A percentile compares a stretch with the other conserved stretches of the same genome.
Evolutionary conservation across 2,888 invertebrate species (phyloP).

Genomic region (Strigamia transsilvanica): DNA sequence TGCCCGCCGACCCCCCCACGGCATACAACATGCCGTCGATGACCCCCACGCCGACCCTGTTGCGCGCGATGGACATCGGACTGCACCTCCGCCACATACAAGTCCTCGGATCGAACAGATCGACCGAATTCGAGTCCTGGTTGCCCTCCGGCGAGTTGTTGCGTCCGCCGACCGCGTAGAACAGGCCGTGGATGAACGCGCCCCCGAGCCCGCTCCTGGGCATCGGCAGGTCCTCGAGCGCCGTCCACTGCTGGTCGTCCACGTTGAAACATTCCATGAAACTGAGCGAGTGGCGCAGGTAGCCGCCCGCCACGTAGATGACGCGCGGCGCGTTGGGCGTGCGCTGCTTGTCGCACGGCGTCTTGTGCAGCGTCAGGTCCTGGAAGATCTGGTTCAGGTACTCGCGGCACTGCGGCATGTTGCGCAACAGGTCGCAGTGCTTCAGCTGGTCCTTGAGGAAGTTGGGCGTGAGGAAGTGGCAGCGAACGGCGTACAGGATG

Average conservation of each 20-base stretch:
- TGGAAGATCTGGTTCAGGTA: conserved; percentile 85
- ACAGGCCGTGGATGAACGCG: conserved; percentile 72
- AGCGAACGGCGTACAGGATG: conserved; percentile 86
- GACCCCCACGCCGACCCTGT: conserved; percentile 91
- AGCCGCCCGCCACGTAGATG: conserved; percentile 91
- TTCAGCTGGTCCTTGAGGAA: conserved; percentile 91
- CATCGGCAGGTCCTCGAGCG: conserved; percentile 81
- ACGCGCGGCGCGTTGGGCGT: conserved; percentile 88
- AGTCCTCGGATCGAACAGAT: conserved; percentile 83
- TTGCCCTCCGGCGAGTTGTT: conserved; percentile 86
- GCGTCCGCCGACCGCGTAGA: conserved; percentile 91
- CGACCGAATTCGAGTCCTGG: conserved; percentile 70
- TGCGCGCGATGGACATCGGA: conserved; percentile 82
- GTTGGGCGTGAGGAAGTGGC: conserved; percentile 89
- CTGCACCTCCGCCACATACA: conserved; percentile 86
- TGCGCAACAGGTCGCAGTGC: conserved; percentile 85
- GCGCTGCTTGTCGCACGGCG: conserved; percentile 82
- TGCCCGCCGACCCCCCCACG: conserved; percentile 88
- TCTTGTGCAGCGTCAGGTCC: conserved; percentile 88
- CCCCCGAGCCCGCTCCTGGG: conserved; percentile 88
- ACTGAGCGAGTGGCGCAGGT: conserved; percentile 84
- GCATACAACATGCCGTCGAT: conserved; percentile 92
- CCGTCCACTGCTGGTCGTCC: conserved; percentile 84
- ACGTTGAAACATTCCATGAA: conserved; percentile 88
- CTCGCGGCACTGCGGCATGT: conserved; percentile 86